These are phyloP conservation scores for Anagyrus pseudococci DNA, from an alignment of 2,888 invertebrate genomes.

Conservation along the genomic window DNA sequence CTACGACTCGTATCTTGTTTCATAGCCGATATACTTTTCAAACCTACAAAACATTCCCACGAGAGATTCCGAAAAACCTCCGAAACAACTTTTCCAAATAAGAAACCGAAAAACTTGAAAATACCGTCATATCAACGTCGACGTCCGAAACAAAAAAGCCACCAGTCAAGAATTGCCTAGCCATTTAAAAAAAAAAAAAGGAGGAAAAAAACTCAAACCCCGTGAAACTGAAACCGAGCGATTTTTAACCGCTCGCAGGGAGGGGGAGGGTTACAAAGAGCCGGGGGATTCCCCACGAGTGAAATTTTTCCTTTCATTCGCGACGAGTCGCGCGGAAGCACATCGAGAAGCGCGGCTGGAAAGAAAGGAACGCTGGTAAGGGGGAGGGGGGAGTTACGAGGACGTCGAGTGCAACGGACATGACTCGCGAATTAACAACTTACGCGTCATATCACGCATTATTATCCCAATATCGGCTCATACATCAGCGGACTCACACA, in stretches of 20 bases:
- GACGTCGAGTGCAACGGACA: constrained; percentile 51
- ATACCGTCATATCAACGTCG: no score
- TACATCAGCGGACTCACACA: constrained; percentile 45
- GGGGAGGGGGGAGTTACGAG: constrained; percentile 13
- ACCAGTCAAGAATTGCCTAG: no score
- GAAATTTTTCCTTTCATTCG: constrained; percentile 41
- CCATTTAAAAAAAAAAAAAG: constrained; percentile 8
- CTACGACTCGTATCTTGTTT: no score
- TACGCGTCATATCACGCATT: constrained; percentile 58
- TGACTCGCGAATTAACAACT: constrained; percentile 56
- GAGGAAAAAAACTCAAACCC: neutral
- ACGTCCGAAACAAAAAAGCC: no score
- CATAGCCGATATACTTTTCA: no score
- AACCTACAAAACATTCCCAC: no score
- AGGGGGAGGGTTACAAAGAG: no score
- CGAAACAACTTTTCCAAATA: no score
- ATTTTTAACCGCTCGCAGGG: constrained; percentile 24
- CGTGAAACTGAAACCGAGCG: constrained; percentile 6
- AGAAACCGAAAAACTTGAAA: no score
- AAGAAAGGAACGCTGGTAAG: no score
- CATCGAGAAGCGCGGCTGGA: constrained; percentile 6
- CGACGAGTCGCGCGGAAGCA: constrained; percentile 46
- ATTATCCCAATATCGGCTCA: constrained; percentile 59
- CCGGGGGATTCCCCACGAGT: neutral
- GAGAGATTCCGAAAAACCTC: no score